These are phyloP conservation scores for Myotis davidii DNA, from an alignment of 2,113 vertebrate genomes.

Conservation along the genomic window DNA sequence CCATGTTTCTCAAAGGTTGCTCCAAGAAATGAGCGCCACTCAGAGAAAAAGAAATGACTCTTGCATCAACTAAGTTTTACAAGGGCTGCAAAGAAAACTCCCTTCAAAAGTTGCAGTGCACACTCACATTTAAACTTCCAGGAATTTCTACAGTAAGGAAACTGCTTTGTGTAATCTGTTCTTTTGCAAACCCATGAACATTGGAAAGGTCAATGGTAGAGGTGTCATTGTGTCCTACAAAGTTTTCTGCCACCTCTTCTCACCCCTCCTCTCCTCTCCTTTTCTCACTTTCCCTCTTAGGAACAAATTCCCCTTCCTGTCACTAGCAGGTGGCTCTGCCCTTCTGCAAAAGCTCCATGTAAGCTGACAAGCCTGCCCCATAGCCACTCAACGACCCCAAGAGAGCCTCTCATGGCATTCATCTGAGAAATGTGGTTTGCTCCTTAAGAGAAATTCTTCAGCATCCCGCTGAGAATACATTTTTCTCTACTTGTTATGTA, in stretches of 20 bases:
- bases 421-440: background rate
- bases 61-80: background rate
- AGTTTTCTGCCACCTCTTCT: background rate
- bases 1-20: background rate
- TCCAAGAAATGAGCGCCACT: background rate
- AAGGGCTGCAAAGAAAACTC: background rate
- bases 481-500: background rate
- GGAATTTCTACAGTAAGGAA: background rate
- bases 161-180: background rate
- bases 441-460: background rate
- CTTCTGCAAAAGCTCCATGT: background rate
- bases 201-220: background rate
- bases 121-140: background rate
- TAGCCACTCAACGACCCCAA: background rate
- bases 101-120: background rate
- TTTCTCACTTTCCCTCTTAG: background rate
- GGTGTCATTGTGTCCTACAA: background rate
- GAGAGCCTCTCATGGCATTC: background rate
- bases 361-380: background rate
- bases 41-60: background rate
- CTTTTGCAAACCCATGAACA: background rate
- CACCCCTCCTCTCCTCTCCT: rapidly evolving
- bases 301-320: background rate
- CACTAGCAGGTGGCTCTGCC: background rate
- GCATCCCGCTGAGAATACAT: background rate